Percentiles rank a stretch among this genome's conserved stretches.
Evolutionary conservation across 2,113 vertebrate species (phyloP).

Genomic region (Solea senegalensis): DNA sequence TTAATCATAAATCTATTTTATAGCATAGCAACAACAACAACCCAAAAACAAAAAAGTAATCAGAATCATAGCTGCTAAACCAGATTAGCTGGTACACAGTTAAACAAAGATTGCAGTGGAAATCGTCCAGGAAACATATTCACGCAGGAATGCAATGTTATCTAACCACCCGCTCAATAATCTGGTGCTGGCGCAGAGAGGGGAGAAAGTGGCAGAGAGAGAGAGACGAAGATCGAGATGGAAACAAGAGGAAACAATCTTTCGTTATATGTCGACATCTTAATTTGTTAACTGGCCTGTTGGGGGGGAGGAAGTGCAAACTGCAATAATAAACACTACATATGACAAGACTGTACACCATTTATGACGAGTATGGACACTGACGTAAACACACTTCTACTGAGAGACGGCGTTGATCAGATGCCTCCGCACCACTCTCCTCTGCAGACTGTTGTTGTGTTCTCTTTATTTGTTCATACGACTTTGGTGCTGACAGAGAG

Average conservation of each 20-base stretch:
- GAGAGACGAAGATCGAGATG: neutral
- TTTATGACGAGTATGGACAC: conserved; percentile 16
- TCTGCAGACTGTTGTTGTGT: conserved; percentile 22
- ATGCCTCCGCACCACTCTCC: neutral
- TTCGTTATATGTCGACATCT: conserved; percentile 32
- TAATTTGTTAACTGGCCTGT: conserved; percentile 29
- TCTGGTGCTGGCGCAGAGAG: conserved; percentile 24
- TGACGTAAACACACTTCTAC: conserved; percentile 1
- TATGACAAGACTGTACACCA: neutral
- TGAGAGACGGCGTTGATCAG: conserved; percentile 3
- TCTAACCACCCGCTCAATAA: conserved; percentile 43
- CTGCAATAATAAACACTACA: conserved; percentile 38
- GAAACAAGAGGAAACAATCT: conserved; percentile 37
- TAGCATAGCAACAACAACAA: neutral
- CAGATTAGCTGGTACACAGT: conserved; percentile 25
- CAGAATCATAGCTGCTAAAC: conserved; percentile 20
- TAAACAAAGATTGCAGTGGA: conserved; percentile 26
- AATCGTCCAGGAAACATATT: conserved; percentile 51
- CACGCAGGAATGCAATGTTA: conserved; percentile 64
- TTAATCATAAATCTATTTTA: neutral
- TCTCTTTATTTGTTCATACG: conserved; percentile 29
- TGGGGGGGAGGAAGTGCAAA: neutral
- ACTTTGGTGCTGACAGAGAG: conserved; percentile 11
- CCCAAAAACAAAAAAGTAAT: neutral
- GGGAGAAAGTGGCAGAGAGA: conserved; percentile 2